A percentile compares a stretch with the other conserved stretches of the same genome.
These are phyloP conservation scores for Nomada fucata DNA, from an alignment of 2,888 invertebrate genomes.

Conservation along the genomic window DNA sequence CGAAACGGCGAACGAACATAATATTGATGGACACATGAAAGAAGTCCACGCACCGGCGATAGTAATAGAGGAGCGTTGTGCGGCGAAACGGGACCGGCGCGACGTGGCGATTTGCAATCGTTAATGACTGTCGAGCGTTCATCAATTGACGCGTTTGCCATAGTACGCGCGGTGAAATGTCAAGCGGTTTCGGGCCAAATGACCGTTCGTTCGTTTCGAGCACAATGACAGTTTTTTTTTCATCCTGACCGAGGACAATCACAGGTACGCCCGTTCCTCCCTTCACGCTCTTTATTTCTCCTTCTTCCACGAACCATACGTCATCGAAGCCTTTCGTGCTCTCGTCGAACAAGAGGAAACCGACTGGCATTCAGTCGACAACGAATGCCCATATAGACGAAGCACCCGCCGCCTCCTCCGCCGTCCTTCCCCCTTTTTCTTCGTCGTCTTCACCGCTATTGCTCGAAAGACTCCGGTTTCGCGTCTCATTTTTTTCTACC, in stretches of 20 bases:
- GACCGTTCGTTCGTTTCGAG: conserved; percentile 63
- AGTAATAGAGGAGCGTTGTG: conserved; percentile 39
- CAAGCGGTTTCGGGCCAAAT: conserved; percentile 65
- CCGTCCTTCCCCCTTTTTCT: conserved; percentile 31
- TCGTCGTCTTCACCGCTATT: conserved; percentile 66
- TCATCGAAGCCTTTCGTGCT: conserved; percentile 74
- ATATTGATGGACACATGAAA: conserved; percentile 45
- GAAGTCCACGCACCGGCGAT: conserved; percentile 14
- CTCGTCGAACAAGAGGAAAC: conserved; percentile 74
- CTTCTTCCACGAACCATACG: conserved; percentile 74
- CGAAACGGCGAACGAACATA: not conserved
- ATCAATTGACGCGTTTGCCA: conserved; percentile 61
- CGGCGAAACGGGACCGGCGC: conserved; percentile 30
- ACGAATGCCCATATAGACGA: conserved; percentile 72
- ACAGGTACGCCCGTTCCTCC: conserved; percentile 67
- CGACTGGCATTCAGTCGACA: conserved; percentile 72
- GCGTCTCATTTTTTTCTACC: conserved; percentile 76
- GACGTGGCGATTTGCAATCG: conserved; percentile 39
- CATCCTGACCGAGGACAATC: conserved; percentile 65
- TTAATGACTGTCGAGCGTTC: conserved; percentile 66
- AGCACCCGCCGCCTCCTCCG: conserved; percentile 32
- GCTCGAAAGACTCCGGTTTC: conserved; percentile 76
- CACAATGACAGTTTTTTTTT: conserved; percentile 72
- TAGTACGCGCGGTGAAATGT: conserved; percentile 53
- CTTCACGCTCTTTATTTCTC: conserved; percentile 69